Evolutionary conservation across 2,797 vertebrate species (phyloP).

Genomic region (Phalanger gymnotis): DNA sequence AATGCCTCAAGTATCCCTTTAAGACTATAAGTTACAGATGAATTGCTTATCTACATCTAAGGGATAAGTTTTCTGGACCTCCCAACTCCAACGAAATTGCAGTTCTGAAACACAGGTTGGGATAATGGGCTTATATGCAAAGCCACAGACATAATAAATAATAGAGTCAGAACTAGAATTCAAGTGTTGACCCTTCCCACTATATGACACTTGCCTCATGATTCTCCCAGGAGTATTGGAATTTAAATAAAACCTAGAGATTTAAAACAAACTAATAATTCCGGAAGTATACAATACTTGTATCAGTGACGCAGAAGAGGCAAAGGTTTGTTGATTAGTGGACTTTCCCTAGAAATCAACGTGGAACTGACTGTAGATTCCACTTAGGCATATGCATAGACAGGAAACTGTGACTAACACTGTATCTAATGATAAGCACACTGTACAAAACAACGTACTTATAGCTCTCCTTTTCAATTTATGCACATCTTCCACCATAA

Average conservation of each 20-base stretch:
- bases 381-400: neutral
- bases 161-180: neutral
- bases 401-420: constrained; percentile 21
- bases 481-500: constrained; percentile 57
- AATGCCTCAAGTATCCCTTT: neutral
- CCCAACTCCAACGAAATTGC: neutral
- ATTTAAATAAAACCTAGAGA: constrained; percentile 6
- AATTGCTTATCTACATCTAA: neutral
- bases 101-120: neutral
- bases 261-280: neutral
- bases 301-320: neutral
- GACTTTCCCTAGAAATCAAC: neutral
- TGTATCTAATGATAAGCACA: constrained; percentile 57
- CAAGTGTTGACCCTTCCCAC: neutral
- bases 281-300: neutral
- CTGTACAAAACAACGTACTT: constrained; percentile 50
- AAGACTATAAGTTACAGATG: neutral
- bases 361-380: constrained; percentile 1
- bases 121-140: neutral
- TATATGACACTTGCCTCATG: neutral
- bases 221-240: neutral
- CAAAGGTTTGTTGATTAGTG: constrained; percentile 1
- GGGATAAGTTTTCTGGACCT: neutral
- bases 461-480: constrained; percentile 63
- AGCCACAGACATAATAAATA: neutral